These are phyloP conservation scores for Hirtodrosophila cameraria DNA, from an alignment of 2,888 invertebrate genomes.

Conservation along the genomic window DNA sequence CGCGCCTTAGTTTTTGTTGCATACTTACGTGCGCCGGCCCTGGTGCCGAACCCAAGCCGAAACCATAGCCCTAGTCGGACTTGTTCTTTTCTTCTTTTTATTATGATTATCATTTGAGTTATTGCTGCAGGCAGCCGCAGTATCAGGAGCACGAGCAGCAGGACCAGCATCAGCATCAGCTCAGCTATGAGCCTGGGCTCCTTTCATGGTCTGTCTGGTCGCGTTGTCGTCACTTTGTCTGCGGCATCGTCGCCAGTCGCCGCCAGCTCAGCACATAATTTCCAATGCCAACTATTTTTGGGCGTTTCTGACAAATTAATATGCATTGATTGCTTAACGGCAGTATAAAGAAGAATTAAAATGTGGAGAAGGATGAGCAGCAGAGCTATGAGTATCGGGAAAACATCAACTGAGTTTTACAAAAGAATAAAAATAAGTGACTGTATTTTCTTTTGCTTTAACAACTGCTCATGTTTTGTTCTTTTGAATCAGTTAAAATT, in stretches of 20 bases:
- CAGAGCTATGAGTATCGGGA: too few relatives aligned
- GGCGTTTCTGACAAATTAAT: conserved; percentile 66
- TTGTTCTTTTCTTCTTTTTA: conserved; percentile 55
- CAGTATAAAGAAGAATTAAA: conserved; percentile 13
- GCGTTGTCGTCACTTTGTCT: conserved; percentile 76
- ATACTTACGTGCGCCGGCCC: conserved; percentile 51
- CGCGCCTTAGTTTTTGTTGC: conserved; percentile 65
- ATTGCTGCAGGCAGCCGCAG: conserved; percentile 73
- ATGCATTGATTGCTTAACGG: conserved; percentile 45
- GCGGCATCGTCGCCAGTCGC: conserved; percentile 49
- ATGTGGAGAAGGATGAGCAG: neutral
- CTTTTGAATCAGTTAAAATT: too few relatives aligned
- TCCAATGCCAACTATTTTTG: conserved; percentile 51
- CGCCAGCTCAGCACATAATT: conserved; percentile 56
- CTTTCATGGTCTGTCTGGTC: conserved; percentile 63
- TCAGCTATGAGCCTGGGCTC: conserved; percentile 1
- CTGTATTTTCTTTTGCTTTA: too few relatives aligned
- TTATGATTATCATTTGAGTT: conserved; percentile 77
- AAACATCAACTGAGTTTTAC: too few relatives aligned
- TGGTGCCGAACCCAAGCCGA: neutral
- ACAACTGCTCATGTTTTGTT: too few relatives aligned
- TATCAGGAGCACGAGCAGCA: conserved; percentile 22
- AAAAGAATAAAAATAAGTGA: too few relatives aligned
- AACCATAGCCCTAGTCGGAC: conserved; percentile 21
- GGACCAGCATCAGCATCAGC: too few relatives aligned